Conservation (phyloP, 1,140 invertebrate genomes). For the Rhagoletis pomonella region DNA sequence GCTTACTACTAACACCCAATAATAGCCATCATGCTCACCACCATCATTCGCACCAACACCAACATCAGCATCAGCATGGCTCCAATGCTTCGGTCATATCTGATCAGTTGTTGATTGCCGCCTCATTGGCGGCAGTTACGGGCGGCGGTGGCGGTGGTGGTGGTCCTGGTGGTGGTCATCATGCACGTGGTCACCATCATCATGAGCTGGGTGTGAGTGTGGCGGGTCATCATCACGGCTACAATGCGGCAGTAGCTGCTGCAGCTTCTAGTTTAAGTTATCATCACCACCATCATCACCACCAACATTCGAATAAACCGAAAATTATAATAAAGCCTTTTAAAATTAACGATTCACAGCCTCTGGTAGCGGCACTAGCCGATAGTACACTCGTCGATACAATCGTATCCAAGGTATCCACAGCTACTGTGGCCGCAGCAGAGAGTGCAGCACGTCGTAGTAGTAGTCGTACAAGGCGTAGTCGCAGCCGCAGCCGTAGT, state of each 20-base stretch:
- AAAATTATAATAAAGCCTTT: slow-evolving; percentile 74
- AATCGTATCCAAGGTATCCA: slow-evolving; percentile 72
- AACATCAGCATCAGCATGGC: slow-evolving; percentile 54
- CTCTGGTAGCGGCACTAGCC: slow-evolving; percentile 69
- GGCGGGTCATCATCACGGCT: slow-evolving; percentile 54
- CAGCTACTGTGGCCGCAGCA: slow-evolving; percentile 70
- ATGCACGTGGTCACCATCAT: slow-evolving; percentile 23
- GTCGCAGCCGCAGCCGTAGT: slow-evolving; percentile 55
- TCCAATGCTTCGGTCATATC: slow-evolving; percentile 39
- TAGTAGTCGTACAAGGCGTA: slow-evolving; percentile 63
- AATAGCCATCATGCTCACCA: slow-evolving; percentile 55
- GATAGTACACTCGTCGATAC: slow-evolving; percentile 71
- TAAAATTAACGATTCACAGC: slow-evolving; percentile 74
- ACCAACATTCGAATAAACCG: slow-evolving; percentile 67
- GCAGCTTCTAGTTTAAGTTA: slow-evolving; percentile 70
- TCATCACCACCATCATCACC: slow-evolving; percentile 62
- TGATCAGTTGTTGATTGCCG: slow-evolving; percentile 60
- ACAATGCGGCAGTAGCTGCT: slow-evolving; percentile 61
- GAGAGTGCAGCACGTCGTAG: slow-evolving; percentile 70
- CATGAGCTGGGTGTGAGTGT: neutral
- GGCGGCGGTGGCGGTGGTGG: neutral
- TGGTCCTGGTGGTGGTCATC: slow-evolving; percentile 56
- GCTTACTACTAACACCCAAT: slow-evolving; percentile 58
- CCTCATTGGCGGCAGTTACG: slow-evolving; percentile 56
- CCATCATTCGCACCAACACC: slow-evolving; percentile 57